These are phyloP conservation scores for Bellardia bayeri DNA, from an alignment of 2,888 invertebrate species.

Conservation along the genomic window DNA sequence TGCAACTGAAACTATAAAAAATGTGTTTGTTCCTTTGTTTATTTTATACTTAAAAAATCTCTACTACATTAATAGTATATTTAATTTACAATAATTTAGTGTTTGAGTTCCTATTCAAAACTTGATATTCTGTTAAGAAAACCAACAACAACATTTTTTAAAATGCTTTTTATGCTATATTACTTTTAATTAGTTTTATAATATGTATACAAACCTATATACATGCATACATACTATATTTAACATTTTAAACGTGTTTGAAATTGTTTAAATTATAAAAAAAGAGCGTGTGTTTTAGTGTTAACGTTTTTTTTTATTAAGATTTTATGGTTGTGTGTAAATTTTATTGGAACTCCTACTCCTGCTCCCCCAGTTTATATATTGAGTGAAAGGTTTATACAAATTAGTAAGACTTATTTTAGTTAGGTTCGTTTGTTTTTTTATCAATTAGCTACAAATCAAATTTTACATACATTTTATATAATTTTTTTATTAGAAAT, in stretches of 20 bases:
- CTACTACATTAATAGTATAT: slow-evolving; percentile 17
- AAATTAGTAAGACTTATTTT: not conserved
- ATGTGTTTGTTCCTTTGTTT: slow-evolving; percentile 63
- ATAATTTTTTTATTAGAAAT: slow-evolving; percentile 51
- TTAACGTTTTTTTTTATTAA: slow-evolving; percentile 23
- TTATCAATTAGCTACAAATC: slow-evolving; percentile 4
- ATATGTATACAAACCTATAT: not conserved
- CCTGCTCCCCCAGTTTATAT: slow-evolving; percentile 9
- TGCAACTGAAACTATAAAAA: slow-evolving; percentile 57
- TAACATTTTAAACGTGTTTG: slow-evolving; percentile 32
- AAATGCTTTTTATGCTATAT: slow-evolving; percentile 69
- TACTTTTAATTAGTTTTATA: slow-evolving; percentile 52
- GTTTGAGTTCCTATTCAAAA: slow-evolving; percentile 58
- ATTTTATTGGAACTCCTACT: slow-evolving; percentile 30
- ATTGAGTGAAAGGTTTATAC: slow-evolving; percentile 37
- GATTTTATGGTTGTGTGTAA: slow-evolving; percentile 53
- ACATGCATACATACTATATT: slow-evolving; percentile 1
- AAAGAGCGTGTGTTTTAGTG: slow-evolving; percentile 28
- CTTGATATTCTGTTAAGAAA: slow-evolving; percentile 71
- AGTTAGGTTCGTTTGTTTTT: not conserved
- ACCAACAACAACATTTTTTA: slow-evolving; percentile 33
- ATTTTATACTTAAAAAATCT: slow-evolving; percentile 41
- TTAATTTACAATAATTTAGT: slow-evolving; percentile 41
- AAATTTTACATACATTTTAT: slow-evolving; percentile 57
- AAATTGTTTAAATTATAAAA: slow-evolving; percentile 8